phyloP scores from a whole-genome alignment of 1,140 invertebrate genomes.

The Copidosoma floridanum region DNA sequence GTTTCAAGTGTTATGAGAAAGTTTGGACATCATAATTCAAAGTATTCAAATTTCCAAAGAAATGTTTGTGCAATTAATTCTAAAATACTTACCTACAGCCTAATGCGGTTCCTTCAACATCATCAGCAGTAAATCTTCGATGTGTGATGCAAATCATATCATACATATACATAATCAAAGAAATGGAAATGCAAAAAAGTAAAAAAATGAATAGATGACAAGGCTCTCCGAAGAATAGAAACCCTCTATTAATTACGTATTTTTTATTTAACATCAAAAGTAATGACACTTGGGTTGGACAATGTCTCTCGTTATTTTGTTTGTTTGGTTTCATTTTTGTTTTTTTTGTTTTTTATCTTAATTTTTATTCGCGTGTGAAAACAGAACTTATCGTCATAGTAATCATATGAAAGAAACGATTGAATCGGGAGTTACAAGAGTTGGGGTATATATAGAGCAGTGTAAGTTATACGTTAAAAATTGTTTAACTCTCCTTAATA shows the following conservation, averaged over 20 bases:
- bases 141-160: neutral
- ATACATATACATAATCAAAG: neutral
- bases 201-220: neutral
- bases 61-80: too few species aligned
- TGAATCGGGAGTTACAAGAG: conserved; percentile 44
- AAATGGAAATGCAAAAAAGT: neutral
- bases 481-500: conserved; percentile 28
- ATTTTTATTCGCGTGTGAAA: conserved; percentile 49
- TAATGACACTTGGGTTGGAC: conserved; percentile 57
- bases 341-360: conserved; percentile 33
- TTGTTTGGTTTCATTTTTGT: too few species aligned
- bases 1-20: too few species aligned
- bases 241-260: conserved; percentile 52
- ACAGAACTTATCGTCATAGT: conserved; percentile 48
- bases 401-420: conserved; percentile 51
- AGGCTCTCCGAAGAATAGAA: conserved; percentile 25
- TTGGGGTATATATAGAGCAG: conserved; percentile 45
- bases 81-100: too few species aligned
- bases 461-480: too few species aligned
- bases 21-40: too few species aligned
- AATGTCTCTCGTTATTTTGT: conserved; percentile 53
- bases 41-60: too few species aligned
- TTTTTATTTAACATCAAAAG: conserved; percentile 58
- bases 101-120: too few species aligned
- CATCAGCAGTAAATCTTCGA: too few species aligned